Conservation (phyloP, 2,113 vertebrate species). For the Cynopterus brachyotis region DNA sequence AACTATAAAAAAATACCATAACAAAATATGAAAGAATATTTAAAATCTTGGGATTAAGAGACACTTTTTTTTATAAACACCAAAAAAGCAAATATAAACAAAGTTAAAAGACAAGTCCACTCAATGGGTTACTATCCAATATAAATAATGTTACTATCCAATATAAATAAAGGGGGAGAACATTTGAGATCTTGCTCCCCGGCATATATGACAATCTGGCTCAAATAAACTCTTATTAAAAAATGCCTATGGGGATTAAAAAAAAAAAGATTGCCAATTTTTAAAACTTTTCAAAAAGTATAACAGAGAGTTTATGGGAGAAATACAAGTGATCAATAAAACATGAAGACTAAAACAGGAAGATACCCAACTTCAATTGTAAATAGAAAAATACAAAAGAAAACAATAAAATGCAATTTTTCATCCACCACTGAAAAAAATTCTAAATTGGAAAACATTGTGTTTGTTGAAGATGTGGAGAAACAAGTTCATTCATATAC, state of each 20-base stretch:
- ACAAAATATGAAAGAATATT: background rate
- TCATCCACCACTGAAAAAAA: background rate
- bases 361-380: background rate
- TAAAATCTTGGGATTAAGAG: background rate
- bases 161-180: background rate
- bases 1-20: background rate
- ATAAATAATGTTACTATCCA: background rate
- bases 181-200: background rate
- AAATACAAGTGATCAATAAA: constrained; percentile 1
- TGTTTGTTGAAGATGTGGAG: background rate
- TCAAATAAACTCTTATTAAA: background rate
- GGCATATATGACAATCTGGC: background rate
- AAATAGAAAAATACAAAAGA: background rate
- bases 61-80: background rate
- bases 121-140: background rate
- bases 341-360: background rate
- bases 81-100: background rate
- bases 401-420: background rate
- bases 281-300: background rate
- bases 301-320: background rate
- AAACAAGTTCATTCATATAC: background rate
- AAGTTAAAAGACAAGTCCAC: background rate
- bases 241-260: background rate
- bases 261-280: background rate
- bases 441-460: background rate